A percentile compares a stretch with the other conserved stretches of the same genome.
Evolutionary conservation across 2,797 vertebrate species (phyloP).

Genomic region (Apodemus agrarius): DNA sequence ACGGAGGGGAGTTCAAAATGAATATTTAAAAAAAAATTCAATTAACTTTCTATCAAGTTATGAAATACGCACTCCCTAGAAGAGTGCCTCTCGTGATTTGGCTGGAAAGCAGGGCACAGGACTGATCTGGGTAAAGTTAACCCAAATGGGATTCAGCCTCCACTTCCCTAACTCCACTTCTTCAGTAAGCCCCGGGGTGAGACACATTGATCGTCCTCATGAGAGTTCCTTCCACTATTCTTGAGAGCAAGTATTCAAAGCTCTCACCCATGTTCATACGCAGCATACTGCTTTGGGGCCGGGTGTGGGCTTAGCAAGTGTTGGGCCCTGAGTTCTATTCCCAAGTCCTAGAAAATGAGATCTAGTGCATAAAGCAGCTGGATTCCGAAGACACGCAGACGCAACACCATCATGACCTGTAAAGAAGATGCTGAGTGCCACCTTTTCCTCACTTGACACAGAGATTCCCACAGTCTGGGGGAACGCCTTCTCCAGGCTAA

Average conservation of each 20-base stretch:
- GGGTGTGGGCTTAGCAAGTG: background rate
- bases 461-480: background rate
- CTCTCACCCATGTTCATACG: background rate
- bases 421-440: background rate
- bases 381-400: background rate
- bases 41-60: background rate
- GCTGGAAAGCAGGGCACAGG: background rate
- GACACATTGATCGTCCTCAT: background rate
- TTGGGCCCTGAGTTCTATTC: background rate
- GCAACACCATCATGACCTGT: background rate
- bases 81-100: background rate
- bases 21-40: background rate
- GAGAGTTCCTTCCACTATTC: background rate
- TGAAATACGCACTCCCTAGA: background rate
- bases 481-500: background rate
- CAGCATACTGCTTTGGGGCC: background rate
- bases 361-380: background rate
- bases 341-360: constrained; percentile 7
- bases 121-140: background rate
- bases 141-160: background rate
- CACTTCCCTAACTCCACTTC: constrained; percentile 20
- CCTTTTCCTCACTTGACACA: background rate
- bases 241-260: background rate
- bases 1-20: background rate
- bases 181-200: background rate